Evolutionary conservation across 2,113 vertebrate genomes (phyloP), one percentile per base, ranked within the genome.

Genomic region (Lamprotornis superbus): DNA sequence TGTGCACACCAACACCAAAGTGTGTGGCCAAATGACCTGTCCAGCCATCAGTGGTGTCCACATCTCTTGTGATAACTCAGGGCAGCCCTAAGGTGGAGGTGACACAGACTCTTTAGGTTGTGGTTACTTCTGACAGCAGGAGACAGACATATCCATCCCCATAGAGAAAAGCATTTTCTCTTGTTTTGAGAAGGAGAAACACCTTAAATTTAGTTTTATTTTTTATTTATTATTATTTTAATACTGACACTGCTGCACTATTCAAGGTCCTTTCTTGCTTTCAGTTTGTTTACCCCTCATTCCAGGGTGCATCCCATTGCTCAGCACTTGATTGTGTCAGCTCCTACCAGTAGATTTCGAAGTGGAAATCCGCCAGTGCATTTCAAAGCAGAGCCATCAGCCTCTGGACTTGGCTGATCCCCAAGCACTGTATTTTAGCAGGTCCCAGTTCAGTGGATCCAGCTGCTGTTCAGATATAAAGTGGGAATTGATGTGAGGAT

Each of bases 1-100:
- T 0, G 0, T 37, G 40, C 7, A 15, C 33, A 52, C 6, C 37
- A 76, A 35, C 50, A 65, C 25, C 12, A 7, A 56, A 46, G 14
- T 3, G 0, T 7, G 9, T 40, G 44, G 16, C 57, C 33, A 40
- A 10, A 25, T 30, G 61, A n/a, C 52, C 42, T 47, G 18, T 87
- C 27, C 31, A 57, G 40, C 18, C 18, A 15, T 24, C 56, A 39
- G 11, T 4, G 2, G 15, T 75, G 30, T 65, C 60, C 5, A 1
- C 23, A 7, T 33, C 24, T 49, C 47, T 39, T 56, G 30, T 1
- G n/a, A 24, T 56, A 67, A 60, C 15, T 71, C 53, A 19, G 18
- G 4, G 10, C n/a, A 73, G 42, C 35, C 42, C 27, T 57, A 8
- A 76, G 21, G 47, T 8, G 30, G 79, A 46, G 27, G 49, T 68